phyloP scores from a whole-genome alignment of 1,140 invertebrate genomes.

The Drosophila setifemur region DNA sequence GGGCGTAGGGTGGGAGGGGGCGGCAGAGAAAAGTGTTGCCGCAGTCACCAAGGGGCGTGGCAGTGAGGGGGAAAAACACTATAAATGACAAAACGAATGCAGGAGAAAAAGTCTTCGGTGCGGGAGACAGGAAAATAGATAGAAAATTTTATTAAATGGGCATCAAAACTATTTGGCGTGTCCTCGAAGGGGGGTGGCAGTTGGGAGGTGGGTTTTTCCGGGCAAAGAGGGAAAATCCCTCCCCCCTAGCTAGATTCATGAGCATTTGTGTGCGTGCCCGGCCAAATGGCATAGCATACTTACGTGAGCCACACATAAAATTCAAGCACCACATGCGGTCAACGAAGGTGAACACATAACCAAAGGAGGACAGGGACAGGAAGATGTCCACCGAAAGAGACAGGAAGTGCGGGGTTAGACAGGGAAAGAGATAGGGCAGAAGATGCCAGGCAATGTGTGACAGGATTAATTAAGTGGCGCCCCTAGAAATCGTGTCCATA shows the following conservation, averaged over 20 bases:
- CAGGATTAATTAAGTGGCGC: slow-evolving; percentile 46
- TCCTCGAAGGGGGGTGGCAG: slow-evolving; percentile 16
- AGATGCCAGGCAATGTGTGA: slow-evolving; percentile 24
- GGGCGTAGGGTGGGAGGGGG: slow-evolving; percentile 26
- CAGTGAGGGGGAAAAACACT: slow-evolving; percentile 20
- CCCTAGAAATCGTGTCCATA: slow-evolving; percentile 43
- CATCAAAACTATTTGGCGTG: slow-evolving; percentile 76
- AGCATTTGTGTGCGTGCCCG: slow-evolving; percentile 26
- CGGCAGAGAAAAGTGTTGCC: slow-evolving; percentile 47
- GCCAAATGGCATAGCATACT: slow-evolving; percentile 57
- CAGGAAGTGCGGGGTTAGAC: no score
- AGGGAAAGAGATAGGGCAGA: no score
- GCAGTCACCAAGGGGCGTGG: slow-evolving; percentile 27
- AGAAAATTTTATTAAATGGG: slow-evolving; percentile 76
- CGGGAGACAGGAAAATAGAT: slow-evolving; percentile 56
- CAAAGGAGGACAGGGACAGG: not conserved
- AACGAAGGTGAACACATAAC: slow-evolving; percentile 25
- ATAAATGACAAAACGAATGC: slow-evolving; percentile 66
- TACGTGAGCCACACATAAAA: slow-evolving; percentile 67
- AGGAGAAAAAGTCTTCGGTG: no score
- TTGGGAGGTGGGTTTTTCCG: not conserved
- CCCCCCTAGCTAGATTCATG: slow-evolving; percentile 18
- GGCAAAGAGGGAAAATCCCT: not conserved
- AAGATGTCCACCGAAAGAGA: no score
- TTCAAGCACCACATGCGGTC: slow-evolving; percentile 61